phyloP scores from a whole-genome alignment of 2,113 vertebrate species.

The Bufo gargarizans region DNA sequence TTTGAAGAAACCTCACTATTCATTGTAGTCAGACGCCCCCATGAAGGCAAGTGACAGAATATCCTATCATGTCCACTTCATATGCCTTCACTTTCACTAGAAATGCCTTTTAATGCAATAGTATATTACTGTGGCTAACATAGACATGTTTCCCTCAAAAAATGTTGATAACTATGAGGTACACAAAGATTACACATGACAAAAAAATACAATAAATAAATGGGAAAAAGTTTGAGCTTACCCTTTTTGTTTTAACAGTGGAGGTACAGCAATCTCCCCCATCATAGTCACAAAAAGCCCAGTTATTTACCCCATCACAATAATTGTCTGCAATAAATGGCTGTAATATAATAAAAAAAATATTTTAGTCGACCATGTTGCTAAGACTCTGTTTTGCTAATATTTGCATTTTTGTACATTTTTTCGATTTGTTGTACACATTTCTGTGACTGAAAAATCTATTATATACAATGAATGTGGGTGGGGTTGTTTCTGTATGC shows the following conservation, averaged over 20 bases:
- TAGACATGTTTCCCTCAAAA: neutral
- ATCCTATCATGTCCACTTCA: too few relatives aligned
- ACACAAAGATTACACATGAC: neutral
- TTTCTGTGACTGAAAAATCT: too few relatives aligned
- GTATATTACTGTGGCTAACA: neutral
- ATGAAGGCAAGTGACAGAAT: neutral
- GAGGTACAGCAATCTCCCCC: constrained; percentile 96
- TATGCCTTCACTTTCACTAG: too few relatives aligned
- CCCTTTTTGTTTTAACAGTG: constrained; percentile 97
- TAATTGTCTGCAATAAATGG: constrained; percentile 98
- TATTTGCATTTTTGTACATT: too few relatives aligned
- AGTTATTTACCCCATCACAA: constrained; percentile 95
- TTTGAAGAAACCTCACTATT: neutral
- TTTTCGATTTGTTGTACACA: too few relatives aligned
- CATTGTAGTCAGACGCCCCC: neutral
- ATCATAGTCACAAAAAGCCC: constrained; percentile 98
- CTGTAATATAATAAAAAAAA: constrained; percentile 67
- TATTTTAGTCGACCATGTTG: neutral
- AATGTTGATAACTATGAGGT: neutral
- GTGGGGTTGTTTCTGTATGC: too few relatives aligned
- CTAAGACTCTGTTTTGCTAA: neutral
- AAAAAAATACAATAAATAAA: neutral
- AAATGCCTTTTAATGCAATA: neutral
- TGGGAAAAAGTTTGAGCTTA: constrained; percentile 64
- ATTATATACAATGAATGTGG: too few relatives aligned